Evolutionary conservation across 2,888 invertebrate species (phyloP).

Genomic region (Xestia xanthographa): DNA sequence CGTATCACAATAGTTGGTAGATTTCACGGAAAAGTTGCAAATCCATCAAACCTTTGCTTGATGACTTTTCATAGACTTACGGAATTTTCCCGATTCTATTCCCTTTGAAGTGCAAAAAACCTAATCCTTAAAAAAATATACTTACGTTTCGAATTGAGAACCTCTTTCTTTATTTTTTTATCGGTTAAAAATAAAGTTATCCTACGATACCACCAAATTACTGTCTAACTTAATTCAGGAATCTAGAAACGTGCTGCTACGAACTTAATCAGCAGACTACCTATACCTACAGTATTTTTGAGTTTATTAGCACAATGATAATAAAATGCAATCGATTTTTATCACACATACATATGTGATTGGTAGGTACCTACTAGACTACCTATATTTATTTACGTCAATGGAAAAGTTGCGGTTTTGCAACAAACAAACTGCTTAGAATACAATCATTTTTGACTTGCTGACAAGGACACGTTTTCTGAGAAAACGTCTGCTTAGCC

Average conservation of each 20-base stretch:
- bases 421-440: background rate
- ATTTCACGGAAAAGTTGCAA: conserved; percentile 17
- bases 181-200: background rate
- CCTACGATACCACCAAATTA: background rate
- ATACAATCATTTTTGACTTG: background rate
- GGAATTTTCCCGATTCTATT: background rate
- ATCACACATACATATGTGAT: conserved; percentile 10
- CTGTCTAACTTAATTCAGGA: background rate
- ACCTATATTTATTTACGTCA: background rate
- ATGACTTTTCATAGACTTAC: background rate
- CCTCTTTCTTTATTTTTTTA: too few relatives aligned
- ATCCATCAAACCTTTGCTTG: conserved; percentile 7
- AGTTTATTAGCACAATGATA: conserved; percentile 37
- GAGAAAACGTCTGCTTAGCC: background rate
- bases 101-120: background rate
- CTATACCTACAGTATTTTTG: conserved; percentile 1
- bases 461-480: background rate
- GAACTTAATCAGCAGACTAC: background rate
- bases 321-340: conserved; percentile 41
- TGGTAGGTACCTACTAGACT: too few relatives aligned
- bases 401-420: conserved; percentile 12
- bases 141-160: too few relatives aligned
- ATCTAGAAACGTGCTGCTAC: background rate
- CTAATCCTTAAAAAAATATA: background rate
- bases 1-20: conserved; percentile 7